Evolutionary conservation across 2,113 vertebrate genomes (phyloP), one percentile per base, ranked within the genome.

Genomic region (Perognathus longimembris): DNA sequence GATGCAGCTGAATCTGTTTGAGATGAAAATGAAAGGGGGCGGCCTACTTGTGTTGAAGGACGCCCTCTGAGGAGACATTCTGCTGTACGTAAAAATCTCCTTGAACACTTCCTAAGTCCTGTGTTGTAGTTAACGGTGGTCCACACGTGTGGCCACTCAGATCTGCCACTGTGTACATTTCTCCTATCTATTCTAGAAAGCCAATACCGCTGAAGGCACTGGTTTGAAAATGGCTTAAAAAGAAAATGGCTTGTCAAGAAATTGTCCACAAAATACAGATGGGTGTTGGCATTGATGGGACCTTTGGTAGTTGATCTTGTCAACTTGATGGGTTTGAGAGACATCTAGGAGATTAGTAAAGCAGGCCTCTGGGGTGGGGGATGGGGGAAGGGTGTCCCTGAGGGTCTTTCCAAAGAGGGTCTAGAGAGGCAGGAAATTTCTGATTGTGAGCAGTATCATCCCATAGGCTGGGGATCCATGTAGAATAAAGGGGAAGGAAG

Each of bases 11-110:
- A 90, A 32, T 80, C 50, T 69, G 57, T 21, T 5, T 50, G 70
- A 76, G 67, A 74, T 57, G 30, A 90, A 93, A 92, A 80, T 92
- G 38, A 90, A 87, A 92, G 26, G 57, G 88, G 9, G 11, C 28
- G 5, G 4, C 15, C 54, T 30, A 61, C 34, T 79, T 34, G 40
- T 67, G 59, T 0, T 63, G 67, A 92, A 93, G 57, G 63, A 92
- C 0, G 0, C 3, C 81, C 75, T 93, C 84, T 36, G 83, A 87
- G 87, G 75, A 59, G 71, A 77, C 26, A 69, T 34, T 80, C 71
- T 24, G 36, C 92, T 64, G 70, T 20, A 73, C 77, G 79, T 77
- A 45, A 82, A 89, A 36, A 38, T 36, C 28, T n/a, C 70, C 54
- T 64, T n/a, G 42, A 92, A 85, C 15, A 70, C 45, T 50, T 66